These are phyloP conservation scores for Habroteleia sp. DNA, from an alignment of 2,888 invertebrate species.

Conservation along the genomic window DNA sequence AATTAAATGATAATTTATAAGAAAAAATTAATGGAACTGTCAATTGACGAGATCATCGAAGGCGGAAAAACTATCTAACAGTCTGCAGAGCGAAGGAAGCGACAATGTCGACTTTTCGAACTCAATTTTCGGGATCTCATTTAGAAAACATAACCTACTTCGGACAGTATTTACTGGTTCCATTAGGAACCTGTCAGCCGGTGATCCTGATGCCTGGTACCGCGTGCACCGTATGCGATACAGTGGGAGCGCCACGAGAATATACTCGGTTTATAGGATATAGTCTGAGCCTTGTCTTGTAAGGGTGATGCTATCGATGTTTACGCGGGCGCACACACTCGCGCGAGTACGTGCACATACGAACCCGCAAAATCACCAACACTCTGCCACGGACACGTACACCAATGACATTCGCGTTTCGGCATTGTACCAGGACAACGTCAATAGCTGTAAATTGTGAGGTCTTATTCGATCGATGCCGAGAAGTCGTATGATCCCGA, in stretches of 20 bases:
- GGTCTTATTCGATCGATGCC: conserved; percentile 52
- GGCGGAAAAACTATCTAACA: conserved; percentile 28
- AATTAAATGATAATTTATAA: conserved; percentile 26
- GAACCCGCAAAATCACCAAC: conserved; percentile 18
- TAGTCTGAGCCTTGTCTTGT: conserved; percentile 62
- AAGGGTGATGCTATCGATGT: conserved; percentile 63
- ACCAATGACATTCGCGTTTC: conserved; percentile 54
- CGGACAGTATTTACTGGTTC: conserved; percentile 80
- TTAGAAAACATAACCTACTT: conserved; percentile 80
- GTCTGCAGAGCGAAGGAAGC: conserved; percentile 27
- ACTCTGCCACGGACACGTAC: conserved; percentile 17
- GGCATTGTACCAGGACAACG: conserved; percentile 34
- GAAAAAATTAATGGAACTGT: conserved; percentile 54
- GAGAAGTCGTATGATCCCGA: conserved; percentile 46
- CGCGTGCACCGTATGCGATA: conserved; percentile 64
- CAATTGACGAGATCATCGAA: conserved; percentile 41
- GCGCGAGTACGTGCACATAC: conserved; percentile 12
- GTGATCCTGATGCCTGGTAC: conserved; percentile 76
- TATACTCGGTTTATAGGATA: conserved; percentile 65
- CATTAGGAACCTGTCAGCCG: conserved; percentile 80
- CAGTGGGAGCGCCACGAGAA: conserved; percentile 53
- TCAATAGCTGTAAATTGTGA: conserved; percentile 69
- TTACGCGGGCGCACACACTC: conserved; percentile 49
- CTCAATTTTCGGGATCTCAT: conserved; percentile 80
- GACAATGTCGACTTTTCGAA: conserved; percentile 70